These are phyloP conservation scores for Caligus rogercresseyi DNA, from an alignment of 1,140 invertebrate genomes.

Conservation along the genomic window DNA sequence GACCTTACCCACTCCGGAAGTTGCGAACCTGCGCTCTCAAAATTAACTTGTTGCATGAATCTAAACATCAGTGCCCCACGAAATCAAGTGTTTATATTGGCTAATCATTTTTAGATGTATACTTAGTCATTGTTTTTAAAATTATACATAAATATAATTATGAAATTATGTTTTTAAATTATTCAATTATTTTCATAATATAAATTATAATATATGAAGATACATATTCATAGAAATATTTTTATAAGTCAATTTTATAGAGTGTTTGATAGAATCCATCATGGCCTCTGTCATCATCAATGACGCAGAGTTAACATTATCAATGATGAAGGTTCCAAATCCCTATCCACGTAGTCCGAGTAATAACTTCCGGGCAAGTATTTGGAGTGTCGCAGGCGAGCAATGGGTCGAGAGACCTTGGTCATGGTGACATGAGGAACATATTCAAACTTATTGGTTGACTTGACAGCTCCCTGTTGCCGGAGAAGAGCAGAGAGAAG, in stretches of 20 bases:
- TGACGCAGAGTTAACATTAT: slow-evolving; percentile 24
- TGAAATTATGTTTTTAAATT: no score
- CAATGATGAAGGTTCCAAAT: slow-evolving; percentile 22
- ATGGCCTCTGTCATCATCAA: slow-evolving; percentile 21
- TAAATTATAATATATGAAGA: no score
- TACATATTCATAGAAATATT: not conserved
- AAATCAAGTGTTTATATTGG: no score
- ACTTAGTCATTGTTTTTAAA: no score
- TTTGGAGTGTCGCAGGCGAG: slow-evolving; percentile 22
- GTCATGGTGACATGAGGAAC: slow-evolving; percentile 24
- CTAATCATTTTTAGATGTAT: no score
- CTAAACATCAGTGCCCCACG: no score
- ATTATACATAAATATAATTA: no score
- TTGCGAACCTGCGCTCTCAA: no score
- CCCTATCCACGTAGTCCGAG: slow-evolving; percentile 18
- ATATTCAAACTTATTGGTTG: slow-evolving; percentile 25
- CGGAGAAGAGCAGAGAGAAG: slow-evolving; percentile 16
- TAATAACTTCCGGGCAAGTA: slow-evolving; percentile 24
- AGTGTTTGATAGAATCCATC: slow-evolving; percentile 24
- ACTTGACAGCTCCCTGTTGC: slow-evolving; percentile 15
- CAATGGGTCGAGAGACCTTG: slow-evolving; percentile 23
- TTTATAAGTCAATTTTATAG: not conserved
- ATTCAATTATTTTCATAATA: no score
- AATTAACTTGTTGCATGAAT: no score
- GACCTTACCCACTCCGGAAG: no score